A percentile compares a stretch with the other conserved stretches of the same genome.
Evolutionary conservation across 2,113 vertebrate genomes (phyloP).

Genomic region (Crotalus viridis): DNA sequence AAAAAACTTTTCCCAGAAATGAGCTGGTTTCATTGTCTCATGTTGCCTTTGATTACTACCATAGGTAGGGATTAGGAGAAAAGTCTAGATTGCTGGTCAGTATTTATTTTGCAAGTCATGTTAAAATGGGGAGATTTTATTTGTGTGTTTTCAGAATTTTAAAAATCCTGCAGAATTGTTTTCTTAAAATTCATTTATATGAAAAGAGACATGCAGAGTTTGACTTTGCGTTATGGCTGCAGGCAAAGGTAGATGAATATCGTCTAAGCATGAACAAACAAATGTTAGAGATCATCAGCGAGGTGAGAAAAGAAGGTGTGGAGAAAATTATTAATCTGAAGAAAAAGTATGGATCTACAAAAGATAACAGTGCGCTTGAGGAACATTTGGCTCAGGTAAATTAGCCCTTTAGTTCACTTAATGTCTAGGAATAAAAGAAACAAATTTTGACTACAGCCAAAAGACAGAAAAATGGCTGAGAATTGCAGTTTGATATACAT

Average conservation of each 20-base stretch:
- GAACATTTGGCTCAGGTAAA: slow-evolving; percentile 65
- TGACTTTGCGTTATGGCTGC: slow-evolving; percentile 28
- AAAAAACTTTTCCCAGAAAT: not conserved
- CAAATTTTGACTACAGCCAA: not conserved
- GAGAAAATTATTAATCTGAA: slow-evolving; percentile 69
- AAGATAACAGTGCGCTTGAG: slow-evolving; percentile 49
- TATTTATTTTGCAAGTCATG: not conserved
- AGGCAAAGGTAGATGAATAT: slow-evolving; percentile 72
- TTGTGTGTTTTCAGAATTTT: not conserved
- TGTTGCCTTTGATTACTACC: not conserved
- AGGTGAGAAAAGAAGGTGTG: slow-evolving; percentile 65
- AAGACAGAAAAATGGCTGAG: not conserved
- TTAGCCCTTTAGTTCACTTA: not conserved
- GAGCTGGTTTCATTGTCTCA: not conserved
- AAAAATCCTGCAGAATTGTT: not conserved
- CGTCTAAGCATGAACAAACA: slow-evolving; percentile 63
- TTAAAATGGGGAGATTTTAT: not conserved
- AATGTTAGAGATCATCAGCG: slow-evolving; percentile 67
- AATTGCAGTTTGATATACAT: not conserved
- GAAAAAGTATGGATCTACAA: slow-evolving; percentile 67
- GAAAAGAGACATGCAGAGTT: not conserved
- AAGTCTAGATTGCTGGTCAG: not conserved
- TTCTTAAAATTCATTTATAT: not conserved
- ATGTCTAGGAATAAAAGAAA: not conserved
- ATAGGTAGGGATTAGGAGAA: not conserved